phyloP scores from a whole-genome alignment of 64 coral and sea anemone genomes.

The Catalaphyllia jardinei region DNA sequence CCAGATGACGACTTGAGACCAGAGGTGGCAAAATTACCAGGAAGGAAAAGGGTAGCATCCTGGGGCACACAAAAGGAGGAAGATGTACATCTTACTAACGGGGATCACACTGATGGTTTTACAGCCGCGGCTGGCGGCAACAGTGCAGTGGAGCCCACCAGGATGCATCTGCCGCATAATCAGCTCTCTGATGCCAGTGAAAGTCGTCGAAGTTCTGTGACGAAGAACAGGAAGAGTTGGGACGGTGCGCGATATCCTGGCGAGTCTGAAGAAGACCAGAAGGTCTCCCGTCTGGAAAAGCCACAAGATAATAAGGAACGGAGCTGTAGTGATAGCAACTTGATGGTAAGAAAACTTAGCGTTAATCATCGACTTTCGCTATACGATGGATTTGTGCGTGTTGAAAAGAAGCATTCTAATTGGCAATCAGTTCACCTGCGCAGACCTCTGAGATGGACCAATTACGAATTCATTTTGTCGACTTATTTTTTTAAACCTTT shows the following conservation, averaged over 20 bases:
- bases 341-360: conserved; percentile 59
- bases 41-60: conserved; percentile 21
- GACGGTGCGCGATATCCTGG: conserved; percentile 68
- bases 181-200: conserved; percentile 1
- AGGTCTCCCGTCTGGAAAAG: conserved; percentile 34
- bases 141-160: conserved; percentile 19
- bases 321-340: conserved; percentile 90
- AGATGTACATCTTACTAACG: neutral
- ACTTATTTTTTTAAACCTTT: no score
- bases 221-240: conserved; percentile 84
- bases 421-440: no score
- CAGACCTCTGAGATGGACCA: no score
- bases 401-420: no score
- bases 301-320: conserved; percentile 47
- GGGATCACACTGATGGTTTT: neutral
- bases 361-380: neutral
- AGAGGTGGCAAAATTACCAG: conserved; percentile 26
- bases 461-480: no score
- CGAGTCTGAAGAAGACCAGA: conserved; percentile 26
- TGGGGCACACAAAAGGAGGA: conserved; percentile 20
- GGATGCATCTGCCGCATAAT: conserved; percentile 1
- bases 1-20: conserved; percentile 13
- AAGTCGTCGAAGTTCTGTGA: conserved; percentile 10
- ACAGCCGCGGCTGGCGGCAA: neutral
- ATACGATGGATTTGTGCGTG: no score